Base-by-base conservation (phyloP, 2,113 vertebrate species). In the Engystomops pustulosus region DNA sequence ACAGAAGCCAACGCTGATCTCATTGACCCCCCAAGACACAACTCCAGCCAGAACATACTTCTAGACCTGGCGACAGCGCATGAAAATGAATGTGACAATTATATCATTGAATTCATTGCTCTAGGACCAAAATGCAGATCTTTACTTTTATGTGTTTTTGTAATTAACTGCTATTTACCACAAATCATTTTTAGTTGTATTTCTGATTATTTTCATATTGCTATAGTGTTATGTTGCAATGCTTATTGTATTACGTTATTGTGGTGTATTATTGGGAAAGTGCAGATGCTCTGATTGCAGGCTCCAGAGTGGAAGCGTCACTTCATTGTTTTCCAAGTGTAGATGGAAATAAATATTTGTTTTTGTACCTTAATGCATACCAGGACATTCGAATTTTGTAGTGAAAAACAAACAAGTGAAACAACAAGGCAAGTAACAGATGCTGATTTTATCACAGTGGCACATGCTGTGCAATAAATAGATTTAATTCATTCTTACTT, bases 1-100 rank as follows among this genome's bases (percentile, higher is more conserved):
- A 36, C n/a, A 41, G 38, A 55, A 41, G 45, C 79, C 79, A 81
- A 81, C 17, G 12, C 45, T 81, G 79, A 81, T 68, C 65, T 81
- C 79, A 81, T 49, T 71, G 67, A 81, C 65, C 79, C 11, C 79
- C 47, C 79, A 55, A 30, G 67, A 55, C 30, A 70, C 79, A 70
- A 0, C 30, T 11, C 41, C 23, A 71, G 65, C 79, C 65, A 81
- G 67, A 49, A 70, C 32, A 69, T 71, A 69, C 45, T 81, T 70
- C 47, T 81, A 30, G 49, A 53, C 53, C 62, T 80, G 44, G 62
- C 58, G 45, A 10, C 49, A 23, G 36, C 53, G 53, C 25, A 65
- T 65, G 53, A 62, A 44, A 27, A 18, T 79, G 55, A 62, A 67
- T 65, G 58, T 65, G 58, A 65, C 58, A 67, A 79, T 79, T 79